Evolutionary conservation across 2,113 vertebrate species (phyloP).

Genomic region (Lonchura striata): DNA sequence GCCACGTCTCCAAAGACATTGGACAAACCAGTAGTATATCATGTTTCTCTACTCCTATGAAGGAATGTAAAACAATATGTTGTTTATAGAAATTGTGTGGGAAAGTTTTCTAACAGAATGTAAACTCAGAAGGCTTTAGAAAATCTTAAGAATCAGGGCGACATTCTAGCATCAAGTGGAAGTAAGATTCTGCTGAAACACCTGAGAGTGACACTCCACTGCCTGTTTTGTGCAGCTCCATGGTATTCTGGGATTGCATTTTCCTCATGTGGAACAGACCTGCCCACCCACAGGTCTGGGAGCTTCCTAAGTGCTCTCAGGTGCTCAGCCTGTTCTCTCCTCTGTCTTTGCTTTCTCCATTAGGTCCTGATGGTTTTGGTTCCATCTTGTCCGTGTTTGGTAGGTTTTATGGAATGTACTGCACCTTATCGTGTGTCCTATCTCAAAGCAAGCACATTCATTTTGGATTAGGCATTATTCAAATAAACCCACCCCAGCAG

Average conservation of each 20-base stretch:
- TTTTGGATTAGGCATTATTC: constrained; percentile 8
- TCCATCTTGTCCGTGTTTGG: not conserved
- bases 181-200: accelerated
- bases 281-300: not conserved
- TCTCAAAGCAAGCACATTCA: not conserved
- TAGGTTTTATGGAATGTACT: not conserved
- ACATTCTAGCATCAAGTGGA: not conserved
- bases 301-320: not conserved
- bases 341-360: not conserved
- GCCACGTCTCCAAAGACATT: too few species aligned
- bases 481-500: not conserved
- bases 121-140: too few species aligned
- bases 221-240: accelerated
- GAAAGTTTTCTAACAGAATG: too few species aligned
- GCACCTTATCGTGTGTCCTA: not conserved
- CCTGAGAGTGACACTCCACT: not conserved
- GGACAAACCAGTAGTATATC: too few species aligned
- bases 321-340: not conserved
- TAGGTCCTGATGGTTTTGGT: not conserved
- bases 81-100: too few species aligned
- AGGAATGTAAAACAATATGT: too few species aligned
- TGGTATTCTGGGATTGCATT: not conserved
- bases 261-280: not conserved
- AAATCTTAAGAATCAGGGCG: too few species aligned
- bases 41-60: too few species aligned